Evolutionary conservation across 1,140 invertebrate genomes (phyloP).

Genomic region (Bradysia coprophila): DNA sequence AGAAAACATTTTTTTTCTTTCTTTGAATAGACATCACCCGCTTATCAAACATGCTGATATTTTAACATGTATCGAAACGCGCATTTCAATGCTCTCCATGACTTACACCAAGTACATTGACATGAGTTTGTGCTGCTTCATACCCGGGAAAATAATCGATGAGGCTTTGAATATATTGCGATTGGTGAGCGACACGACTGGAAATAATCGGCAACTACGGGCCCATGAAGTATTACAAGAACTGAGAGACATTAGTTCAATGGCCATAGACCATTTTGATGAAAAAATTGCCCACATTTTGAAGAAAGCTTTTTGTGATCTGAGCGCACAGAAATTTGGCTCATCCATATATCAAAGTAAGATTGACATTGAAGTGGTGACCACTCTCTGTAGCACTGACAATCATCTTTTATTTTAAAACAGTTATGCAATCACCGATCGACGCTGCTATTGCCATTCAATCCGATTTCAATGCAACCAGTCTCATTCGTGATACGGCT

Average conservation of each 20-base stretch:
- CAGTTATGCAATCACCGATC: not conserved
- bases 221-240: slow-evolving; percentile 77
- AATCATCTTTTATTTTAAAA: too few species aligned
- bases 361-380: too few species aligned
- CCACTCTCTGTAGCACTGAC: too few species aligned
- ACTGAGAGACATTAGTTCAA: slow-evolving; percentile 77
- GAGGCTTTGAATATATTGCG: slow-evolving; percentile 40
- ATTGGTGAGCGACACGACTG: not conserved
- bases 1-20: slow-evolving; percentile 1
- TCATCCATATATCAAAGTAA: not conserved
- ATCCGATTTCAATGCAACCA: too few species aligned
- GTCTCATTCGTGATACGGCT: too few species aligned
- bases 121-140: slow-evolving; percentile 62
- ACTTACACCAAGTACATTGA: slow-evolving; percentile 56
- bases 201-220: slow-evolving; percentile 35
- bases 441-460: not conserved
- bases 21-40: slow-evolving; percentile 42
- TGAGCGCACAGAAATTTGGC: not conserved
- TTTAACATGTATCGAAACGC: slow-evolving; percentile 73
- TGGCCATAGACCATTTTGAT: slow-evolving; percentile 95
- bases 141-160: slow-evolving; percentile 84
- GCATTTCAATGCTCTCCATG: slow-evolving; percentile 81
- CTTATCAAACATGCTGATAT: slow-evolving; percentile 75
- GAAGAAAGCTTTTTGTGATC: slow-evolving; percentile 7
- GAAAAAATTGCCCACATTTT: slow-evolving; percentile 46